Percentiles rank a stretch among this genome's conserved stretches.
Evolutionary conservation across 64 coral and sea anemone species (phyloP).

Genomic region (Acropora yongei): DNA sequence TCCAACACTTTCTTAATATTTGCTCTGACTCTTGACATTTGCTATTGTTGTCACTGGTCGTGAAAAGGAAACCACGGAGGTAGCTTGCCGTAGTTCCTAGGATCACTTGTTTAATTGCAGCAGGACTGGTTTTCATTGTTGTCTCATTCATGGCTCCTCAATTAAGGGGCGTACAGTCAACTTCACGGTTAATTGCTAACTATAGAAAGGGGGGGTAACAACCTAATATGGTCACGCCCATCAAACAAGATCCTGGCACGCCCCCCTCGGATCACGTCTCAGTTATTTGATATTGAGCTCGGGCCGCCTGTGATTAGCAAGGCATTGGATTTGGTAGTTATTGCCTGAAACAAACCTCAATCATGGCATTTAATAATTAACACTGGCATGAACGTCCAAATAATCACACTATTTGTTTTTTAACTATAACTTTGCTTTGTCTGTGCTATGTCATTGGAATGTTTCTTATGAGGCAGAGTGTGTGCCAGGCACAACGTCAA

Average conservation of each 20-base stretch:
- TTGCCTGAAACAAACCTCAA: not conserved
- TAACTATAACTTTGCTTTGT: not conserved
- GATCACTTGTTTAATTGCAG: no score
- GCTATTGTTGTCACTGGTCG: not conserved
- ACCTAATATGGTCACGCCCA: not conserved
- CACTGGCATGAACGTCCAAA: not conserved
- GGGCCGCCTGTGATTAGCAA: no score
- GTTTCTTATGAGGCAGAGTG: not conserved
- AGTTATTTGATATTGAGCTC: not conserved
- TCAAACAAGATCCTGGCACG: not conserved
- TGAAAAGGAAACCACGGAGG: not conserved
- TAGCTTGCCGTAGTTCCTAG: not conserved
- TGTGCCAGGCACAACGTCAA: conserved; percentile 2
- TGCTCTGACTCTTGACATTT: not conserved
- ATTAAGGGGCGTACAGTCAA: not conserved
- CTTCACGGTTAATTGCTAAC: not conserved
- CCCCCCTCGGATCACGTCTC: not conserved
- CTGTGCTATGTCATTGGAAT: not conserved
- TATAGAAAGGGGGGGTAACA: not conserved
- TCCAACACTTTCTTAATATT: not conserved
- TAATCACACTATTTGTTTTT: not conserved
- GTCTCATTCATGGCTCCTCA: not conserved
- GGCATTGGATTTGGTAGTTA: no score
- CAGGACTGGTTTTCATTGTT: not conserved
- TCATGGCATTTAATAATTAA: not conserved